A percentile compares a stretch with the other conserved stretches of the same genome.
Evolutionary conservation across 2,888 invertebrate genomes (phyloP).

Genomic region (Tenthredo livida): DNA sequence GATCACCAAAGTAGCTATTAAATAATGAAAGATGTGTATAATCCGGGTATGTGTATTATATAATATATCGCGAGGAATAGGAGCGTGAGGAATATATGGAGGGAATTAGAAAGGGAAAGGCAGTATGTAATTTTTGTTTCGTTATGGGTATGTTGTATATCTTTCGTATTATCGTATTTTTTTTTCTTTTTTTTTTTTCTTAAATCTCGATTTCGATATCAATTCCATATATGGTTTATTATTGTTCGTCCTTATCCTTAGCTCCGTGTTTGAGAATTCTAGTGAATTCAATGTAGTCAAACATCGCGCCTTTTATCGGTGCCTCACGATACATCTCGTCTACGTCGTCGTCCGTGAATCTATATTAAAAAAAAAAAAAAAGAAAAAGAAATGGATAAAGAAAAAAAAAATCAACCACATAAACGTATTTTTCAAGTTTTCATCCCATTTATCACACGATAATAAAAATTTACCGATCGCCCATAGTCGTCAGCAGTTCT

Average conservation of each 20-base stretch:
- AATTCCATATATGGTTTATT: constrained; percentile 64
- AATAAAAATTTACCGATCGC: constrained; percentile 84
- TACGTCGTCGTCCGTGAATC: constrained; percentile 96
- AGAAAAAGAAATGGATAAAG: background rate
- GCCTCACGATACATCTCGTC: constrained; percentile 99
- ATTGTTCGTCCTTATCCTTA: constrained; percentile 98
- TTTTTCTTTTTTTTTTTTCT: constrained; percentile 79
- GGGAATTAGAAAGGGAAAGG: background rate
- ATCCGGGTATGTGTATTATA: background rate
- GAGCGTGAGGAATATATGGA: background rate
- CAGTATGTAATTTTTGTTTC: background rate
- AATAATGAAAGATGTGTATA: background rate
- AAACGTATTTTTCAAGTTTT: background rate
- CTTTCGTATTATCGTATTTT: constrained; percentile 71
- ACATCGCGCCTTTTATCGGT: constrained; percentile 95
- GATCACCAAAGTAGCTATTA: background rate
- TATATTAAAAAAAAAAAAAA: constrained; percentile 53
- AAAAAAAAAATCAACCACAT: too few relatives aligned
- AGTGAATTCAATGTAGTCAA: constrained; percentile 99
- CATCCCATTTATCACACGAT: background rate
- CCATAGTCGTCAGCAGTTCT: constrained; percentile 98
- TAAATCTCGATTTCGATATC: constrained; percentile 95
- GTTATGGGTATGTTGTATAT: too few relatives aligned
- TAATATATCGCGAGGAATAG: background rate
- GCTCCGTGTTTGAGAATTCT: constrained; percentile 99